These are phyloP conservation scores for Verasper variegatus DNA, from an alignment of 2,113 vertebrate genomes.

Conservation along the genomic window DNA sequence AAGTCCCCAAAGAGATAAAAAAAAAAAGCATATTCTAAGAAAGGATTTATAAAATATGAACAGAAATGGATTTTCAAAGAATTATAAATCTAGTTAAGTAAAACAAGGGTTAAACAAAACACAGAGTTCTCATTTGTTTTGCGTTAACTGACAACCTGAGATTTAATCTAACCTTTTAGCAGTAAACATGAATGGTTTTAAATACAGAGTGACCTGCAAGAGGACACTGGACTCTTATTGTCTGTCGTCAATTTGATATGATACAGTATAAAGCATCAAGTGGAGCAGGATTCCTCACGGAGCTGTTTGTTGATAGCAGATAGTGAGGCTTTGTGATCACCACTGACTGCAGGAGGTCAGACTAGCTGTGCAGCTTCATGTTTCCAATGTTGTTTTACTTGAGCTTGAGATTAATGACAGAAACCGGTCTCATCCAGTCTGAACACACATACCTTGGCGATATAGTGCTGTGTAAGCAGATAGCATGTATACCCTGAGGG, in stretches of 20 bases:
- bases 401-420: conserved; percentile 18
- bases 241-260: not conserved
- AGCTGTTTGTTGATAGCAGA: not conserved
- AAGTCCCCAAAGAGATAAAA: too few species aligned
- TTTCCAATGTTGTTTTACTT: conserved; percentile 15
- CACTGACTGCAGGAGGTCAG: not conserved
- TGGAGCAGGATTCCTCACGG: not conserved
- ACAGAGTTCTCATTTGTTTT: too few species aligned
- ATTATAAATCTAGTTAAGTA: too few species aligned
- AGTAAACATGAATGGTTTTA: too few species aligned
- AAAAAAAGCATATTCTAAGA: too few species aligned
- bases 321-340: not conserved
- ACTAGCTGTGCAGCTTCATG: conserved; percentile 8
- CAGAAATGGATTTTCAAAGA: too few species aligned
- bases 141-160: too few species aligned
- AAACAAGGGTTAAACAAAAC: too few species aligned
- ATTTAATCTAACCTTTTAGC: too few species aligned
- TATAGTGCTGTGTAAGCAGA: conserved; percentile 53
- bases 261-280: not conserved
- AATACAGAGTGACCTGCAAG: too few species aligned
- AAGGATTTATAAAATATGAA: too few species aligned
- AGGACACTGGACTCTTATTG: not conserved
- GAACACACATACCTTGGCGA: not conserved
- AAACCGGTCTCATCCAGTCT: conserved; percentile 16
- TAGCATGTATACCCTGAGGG: not conserved